Conservation (phyloP, 2,113 vertebrate genomes). For the Circaetus gallicus region DNA sequence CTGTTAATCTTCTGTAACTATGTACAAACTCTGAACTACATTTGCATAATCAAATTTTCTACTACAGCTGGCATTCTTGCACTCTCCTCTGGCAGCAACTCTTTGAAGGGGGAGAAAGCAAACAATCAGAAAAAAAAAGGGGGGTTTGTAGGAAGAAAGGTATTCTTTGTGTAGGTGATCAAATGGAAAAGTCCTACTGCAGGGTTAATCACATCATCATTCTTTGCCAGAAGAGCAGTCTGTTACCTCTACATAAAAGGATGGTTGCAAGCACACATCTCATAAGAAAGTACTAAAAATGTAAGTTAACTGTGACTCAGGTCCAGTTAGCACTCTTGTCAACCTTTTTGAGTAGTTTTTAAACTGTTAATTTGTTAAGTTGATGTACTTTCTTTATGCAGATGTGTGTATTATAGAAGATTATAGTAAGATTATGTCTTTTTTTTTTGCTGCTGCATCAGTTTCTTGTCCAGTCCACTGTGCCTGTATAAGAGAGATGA, state of each 20-base stretch:
- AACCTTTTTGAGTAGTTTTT: not conserved
- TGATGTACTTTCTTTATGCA: not conserved
- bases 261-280: not conserved
- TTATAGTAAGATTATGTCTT: not conserved
- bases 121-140: not conserved
- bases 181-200: not conserved
- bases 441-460: not conserved
- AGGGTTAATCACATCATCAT: not conserved
- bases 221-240: not conserved
- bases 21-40: not conserved
- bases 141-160: not conserved
- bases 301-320: not conserved
- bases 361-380: not conserved
- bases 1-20: conserved; percentile 6
- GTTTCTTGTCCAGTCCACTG: not conserved
- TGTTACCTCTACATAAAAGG: not conserved
- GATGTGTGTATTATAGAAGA: not conserved
- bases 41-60: conserved; percentile 50
- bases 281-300: not conserved
- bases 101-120: not conserved
- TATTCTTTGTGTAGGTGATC: not conserved
- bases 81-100: not conserved
- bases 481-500: not conserved
- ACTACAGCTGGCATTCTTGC: not conserved
- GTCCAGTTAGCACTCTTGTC: not conserved